Evolutionary conservation across 2,113 vertebrate species (phyloP).

Genomic region (Solenodon paradoxus): DNA sequence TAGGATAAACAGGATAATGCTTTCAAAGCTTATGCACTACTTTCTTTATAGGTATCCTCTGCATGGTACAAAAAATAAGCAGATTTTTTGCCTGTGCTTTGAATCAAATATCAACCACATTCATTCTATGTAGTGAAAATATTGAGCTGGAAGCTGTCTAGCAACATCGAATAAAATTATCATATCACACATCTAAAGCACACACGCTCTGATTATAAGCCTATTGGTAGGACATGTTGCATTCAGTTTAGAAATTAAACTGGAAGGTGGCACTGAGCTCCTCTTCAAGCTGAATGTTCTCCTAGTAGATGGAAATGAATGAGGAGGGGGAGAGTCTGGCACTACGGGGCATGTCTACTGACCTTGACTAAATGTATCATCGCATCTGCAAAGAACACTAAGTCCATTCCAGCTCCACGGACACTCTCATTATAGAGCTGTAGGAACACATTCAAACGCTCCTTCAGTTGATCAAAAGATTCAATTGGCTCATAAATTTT

Average conservation of each 20-base stretch:
- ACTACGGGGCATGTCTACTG: background rate
- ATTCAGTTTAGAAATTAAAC: slow-evolving; percentile 37
- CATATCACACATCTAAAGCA: slow-evolving; percentile 21
- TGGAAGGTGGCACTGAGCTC: background rate
- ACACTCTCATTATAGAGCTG: slow-evolving; percentile 90
- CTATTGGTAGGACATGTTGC: slow-evolving; percentile 7
- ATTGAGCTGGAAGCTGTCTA: background rate
- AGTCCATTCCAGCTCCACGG: slow-evolving; percentile 90
- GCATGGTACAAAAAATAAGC: background rate
- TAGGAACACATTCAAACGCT: slow-evolving; percentile 90
- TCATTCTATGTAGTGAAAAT: background rate
- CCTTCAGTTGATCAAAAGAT: slow-evolving; percentile 88
- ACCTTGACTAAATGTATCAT: slow-evolving; percentile 97
- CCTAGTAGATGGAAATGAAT: slow-evolving; percentile 8
- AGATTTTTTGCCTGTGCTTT: background rate
- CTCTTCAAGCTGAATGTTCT: slow-evolving; percentile 29
- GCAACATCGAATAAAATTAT: slow-evolving; percentile 56
- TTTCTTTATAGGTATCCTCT: background rate
- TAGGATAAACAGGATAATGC: background rate
- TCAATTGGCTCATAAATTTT: slow-evolving; percentile 92
- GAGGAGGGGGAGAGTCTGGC: accelerated
- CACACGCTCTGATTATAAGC: slow-evolving; percentile 23
- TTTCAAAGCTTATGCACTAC: background rate
- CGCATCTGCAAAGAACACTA: slow-evolving; percentile 96
- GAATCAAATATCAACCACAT: slow-evolving; percentile 36